A percentile compares a stretch with the other conserved stretches of the same genome.
phyloP scores from a whole-genome alignment of 2,797 vertebrate species.

The Aeoliscus strigatus region DNA sequence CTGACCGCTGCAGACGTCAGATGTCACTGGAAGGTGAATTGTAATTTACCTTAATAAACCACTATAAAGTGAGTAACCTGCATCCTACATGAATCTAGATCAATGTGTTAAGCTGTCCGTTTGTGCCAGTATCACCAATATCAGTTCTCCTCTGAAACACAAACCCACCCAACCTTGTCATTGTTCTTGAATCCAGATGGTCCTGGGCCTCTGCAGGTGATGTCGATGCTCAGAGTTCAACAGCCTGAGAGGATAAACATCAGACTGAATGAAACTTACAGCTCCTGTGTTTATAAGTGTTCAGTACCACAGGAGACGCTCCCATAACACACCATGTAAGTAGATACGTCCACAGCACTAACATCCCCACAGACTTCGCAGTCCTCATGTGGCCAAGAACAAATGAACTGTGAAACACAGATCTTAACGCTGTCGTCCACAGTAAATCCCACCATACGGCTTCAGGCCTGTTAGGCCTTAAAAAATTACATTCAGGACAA shows the following conservation, averaged over 20 bases:
- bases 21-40: too few relatives aligned
- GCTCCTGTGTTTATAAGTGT: conserved; percentile 20
- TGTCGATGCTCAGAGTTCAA: too few relatives aligned
- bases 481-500: conserved; percentile 35
- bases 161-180: too few relatives aligned
- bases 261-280: conserved; percentile 24
- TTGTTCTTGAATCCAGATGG: conserved; percentile 22
- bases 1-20: conserved; percentile 67
- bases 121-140: too few relatives aligned
- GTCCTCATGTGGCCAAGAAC: conserved; percentile 24
- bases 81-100: too few relatives aligned
- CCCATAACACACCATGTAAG: conserved; percentile 37
- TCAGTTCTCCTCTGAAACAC: too few relatives aligned
- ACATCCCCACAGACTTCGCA: conserved; percentile 10
- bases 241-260: too few relatives aligned
- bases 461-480: conserved; percentile 47
- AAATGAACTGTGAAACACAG: conserved; percentile 52
- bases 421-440: conserved; percentile 36
- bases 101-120: too few relatives aligned
- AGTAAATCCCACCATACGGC: conserved; percentile 48
- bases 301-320: conserved; percentile 19
- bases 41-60: too few relatives aligned
- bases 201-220: conserved; percentile 30
- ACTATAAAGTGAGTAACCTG: too few relatives aligned
- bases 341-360: conserved; percentile 23